phyloP scores from a whole-genome alignment of 2,888 invertebrate species.

The Nomada flava region DNA sequence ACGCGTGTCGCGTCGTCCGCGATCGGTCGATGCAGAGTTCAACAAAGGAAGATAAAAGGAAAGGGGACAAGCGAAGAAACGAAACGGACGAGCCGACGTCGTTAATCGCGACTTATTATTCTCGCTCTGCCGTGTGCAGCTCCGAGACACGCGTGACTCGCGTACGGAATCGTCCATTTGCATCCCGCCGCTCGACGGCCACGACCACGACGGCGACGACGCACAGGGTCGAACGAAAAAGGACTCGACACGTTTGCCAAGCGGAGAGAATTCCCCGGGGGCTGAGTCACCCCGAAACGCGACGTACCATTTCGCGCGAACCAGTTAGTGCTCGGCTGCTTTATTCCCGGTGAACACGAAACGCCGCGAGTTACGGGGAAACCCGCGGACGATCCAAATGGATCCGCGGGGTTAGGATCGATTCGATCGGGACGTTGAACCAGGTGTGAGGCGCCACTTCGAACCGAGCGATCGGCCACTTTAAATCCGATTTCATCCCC shows the following conservation, averaged over 20 bases:
- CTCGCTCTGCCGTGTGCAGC: slow-evolving; percentile 54
- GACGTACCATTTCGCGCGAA: slow-evolving; percentile 42
- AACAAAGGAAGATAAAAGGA: too few species aligned
- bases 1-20: not conserved
- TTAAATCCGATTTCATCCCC: not conserved
- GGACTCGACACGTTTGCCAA: slow-evolving; percentile 45
- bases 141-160: slow-evolving; percentile 58
- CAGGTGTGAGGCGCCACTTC: not conserved
- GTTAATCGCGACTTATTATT: slow-evolving; percentile 62
- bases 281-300: slow-evolving; percentile 52
- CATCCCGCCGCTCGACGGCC: slow-evolving; percentile 42
- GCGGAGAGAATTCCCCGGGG: slow-evolving; percentile 57
- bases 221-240: slow-evolving; percentile 49
- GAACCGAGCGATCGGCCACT: not conserved
- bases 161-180: slow-evolving; percentile 56
- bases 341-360: slow-evolving; percentile 58
- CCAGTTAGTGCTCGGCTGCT: slow-evolving; percentile 45
- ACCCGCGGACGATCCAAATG: slow-evolving; percentile 10
- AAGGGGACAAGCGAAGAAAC: not conserved
- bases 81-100: slow-evolving; percentile 24
- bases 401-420: slow-evolving; percentile 5
- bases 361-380: slow-evolving; percentile 53
- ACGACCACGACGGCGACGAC: not conserved
- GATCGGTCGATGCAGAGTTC: not conserved
- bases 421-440: not conserved